These are phyloP conservation scores for Lepilemur ruficaudatus DNA, from an alignment of 2,797 vertebrate genomes.

Conservation along the genomic window DNA sequence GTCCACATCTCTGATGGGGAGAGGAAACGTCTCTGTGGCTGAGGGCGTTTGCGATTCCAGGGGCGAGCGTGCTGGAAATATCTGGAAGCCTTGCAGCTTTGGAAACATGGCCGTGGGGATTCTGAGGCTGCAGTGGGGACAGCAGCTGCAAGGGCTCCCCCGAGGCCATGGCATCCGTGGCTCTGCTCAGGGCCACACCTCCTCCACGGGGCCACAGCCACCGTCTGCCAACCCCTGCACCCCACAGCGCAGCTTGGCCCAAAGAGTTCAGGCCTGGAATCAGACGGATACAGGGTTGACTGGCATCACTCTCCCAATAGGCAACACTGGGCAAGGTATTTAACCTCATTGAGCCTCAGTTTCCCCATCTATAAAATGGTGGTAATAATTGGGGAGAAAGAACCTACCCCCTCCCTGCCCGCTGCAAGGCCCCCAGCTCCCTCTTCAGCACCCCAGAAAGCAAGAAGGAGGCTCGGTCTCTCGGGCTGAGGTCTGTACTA, in stretches of 20 bases:
- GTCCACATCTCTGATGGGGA: neutral
- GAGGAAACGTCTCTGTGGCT: neutral
- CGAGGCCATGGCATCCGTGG: neutral
- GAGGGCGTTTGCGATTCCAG: neutral
- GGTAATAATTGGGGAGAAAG: neutral
- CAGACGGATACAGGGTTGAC: neutral
- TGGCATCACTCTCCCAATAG: neutral
- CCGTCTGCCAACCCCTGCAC: no score
- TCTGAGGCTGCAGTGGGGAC: neutral
- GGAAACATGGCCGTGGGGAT: neutral
- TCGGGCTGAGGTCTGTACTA: neutral
- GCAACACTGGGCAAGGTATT: neutral
- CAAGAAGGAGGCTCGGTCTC: neutral
- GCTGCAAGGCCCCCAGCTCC: no score
- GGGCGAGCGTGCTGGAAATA: neutral
- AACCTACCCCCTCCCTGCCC: neutral
- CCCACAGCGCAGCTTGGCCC: neutral
- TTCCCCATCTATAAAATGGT: neutral
- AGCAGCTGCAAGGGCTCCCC: no score
- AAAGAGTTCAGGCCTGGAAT: no score
- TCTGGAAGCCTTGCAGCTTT: neutral
- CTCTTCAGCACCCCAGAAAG: neutral
- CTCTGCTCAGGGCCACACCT: neutral
- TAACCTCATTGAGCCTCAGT: neutral
- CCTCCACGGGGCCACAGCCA: accelerated